A percentile compares a stretch with the other conserved stretches of the same genome.
Conservation (phyloP, 1,140 invertebrate genomes). For the Cardiocondyla obscurior region DNA sequence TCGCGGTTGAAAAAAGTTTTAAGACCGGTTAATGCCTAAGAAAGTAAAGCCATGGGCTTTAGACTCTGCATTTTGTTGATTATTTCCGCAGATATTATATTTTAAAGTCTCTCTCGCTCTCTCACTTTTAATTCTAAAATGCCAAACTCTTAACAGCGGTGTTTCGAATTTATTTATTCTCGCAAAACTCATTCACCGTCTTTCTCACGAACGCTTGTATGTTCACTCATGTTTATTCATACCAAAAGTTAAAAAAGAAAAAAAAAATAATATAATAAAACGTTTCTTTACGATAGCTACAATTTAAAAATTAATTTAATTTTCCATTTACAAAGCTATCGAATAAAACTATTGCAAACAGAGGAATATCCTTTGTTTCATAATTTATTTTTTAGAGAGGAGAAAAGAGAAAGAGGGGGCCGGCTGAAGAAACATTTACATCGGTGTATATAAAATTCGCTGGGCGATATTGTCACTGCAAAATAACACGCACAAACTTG, state of each 20-base stretch:
- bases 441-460: constrained; percentile 31
- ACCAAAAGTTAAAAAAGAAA: constrained; percentile 9
- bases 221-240: neutral
- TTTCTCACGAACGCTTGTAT: neutral
- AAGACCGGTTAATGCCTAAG: constrained; percentile 18
- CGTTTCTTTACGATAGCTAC: neutral
- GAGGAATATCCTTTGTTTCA: constrained; percentile 36
- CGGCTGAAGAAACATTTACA: neutral
- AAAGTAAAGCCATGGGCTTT: neutral
- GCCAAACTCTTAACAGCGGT: neutral
- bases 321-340: constrained; percentile 13
- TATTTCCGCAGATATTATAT: constrained; percentile 15
- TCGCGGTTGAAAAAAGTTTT: constrained; percentile 16
- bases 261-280: too few relatives aligned
- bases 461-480: constrained; percentile 46
- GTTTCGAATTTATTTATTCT: neutral
- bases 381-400: neutral
- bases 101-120: neutral
- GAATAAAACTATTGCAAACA: constrained; percentile 4
- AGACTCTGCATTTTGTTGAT: neutral
- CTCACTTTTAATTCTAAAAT: neutral
- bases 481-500: constrained; percentile 49
- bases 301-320: constrained; percentile 35
- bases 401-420: neutral
- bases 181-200: neutral